A percentile compares a stretch with the other conserved stretches of the same genome.
Conservation (phyloP, 2,113 vertebrate genomes). For the Calypte anna region DNA sequence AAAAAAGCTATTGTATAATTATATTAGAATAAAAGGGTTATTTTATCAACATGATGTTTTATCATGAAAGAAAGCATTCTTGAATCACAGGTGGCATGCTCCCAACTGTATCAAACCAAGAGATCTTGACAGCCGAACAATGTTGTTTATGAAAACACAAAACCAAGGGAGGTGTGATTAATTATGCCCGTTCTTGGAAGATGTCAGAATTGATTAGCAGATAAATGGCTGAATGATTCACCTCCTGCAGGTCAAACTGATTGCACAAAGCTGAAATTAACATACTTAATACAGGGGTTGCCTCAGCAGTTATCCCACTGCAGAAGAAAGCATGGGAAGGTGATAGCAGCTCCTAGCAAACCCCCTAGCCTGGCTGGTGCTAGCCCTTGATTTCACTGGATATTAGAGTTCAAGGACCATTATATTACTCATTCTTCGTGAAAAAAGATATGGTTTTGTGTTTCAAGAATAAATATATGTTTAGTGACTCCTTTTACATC, state of each 20-base stretch:
- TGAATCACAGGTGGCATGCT: slow-evolving; percentile 49
- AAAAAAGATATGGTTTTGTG: background rate
- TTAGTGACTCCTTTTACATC: background rate
- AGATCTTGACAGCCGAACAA: slow-evolving; percentile 60
- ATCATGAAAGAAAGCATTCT: slow-evolving; percentile 2
- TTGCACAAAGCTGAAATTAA: slow-evolving; percentile 66
- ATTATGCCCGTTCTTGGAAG: slow-evolving; percentile 68
- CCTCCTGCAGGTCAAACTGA: slow-evolving; percentile 71
- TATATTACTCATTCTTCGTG: background rate
- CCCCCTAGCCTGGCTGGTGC: background rate
- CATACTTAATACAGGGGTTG: slow-evolving; percentile 41
- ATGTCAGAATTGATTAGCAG: slow-evolving; percentile 73
- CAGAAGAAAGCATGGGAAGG: slow-evolving; percentile 10
- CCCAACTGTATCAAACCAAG: slow-evolving; percentile 24
- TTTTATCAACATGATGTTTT: slow-evolving; percentile 50
- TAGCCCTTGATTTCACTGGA: background rate
- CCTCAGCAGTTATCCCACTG: slow-evolving; percentile 55
- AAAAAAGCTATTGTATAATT: slow-evolving; percentile 48
- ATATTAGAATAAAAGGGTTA: slow-evolving; percentile 40
- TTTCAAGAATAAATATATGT: background rate
- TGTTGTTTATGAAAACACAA: slow-evolving; percentile 73
- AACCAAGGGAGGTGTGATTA: slow-evolving; percentile 70
- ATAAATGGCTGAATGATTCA: slow-evolving; percentile 72
- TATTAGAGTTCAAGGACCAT: background rate
- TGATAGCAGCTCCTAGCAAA: background rate